Percentiles rank a stretch among this genome's conserved stretches.
Evolutionary conservation across 2,113 vertebrate species (phyloP).

Genomic region (Typhlomys cinereus): DNA sequence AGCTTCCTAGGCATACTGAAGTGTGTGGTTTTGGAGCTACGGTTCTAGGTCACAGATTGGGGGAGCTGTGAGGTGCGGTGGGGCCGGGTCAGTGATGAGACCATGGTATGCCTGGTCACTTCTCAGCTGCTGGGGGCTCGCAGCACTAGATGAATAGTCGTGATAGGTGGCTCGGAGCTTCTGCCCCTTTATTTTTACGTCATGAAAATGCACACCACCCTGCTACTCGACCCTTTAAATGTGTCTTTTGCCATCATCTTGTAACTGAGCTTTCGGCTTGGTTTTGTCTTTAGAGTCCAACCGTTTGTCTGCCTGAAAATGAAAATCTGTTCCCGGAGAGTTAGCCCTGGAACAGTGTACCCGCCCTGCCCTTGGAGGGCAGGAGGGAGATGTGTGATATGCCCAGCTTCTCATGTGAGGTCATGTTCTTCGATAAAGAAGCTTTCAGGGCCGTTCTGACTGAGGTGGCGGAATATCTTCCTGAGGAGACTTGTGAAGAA

Average conservation of each 20-base stretch:
- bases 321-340: background rate
- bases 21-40: background rate
- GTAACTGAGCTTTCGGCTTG: background rate
- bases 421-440: background rate
- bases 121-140: no score
- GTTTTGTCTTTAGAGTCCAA: slow-evolving; percentile 16
- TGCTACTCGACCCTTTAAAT: background rate
- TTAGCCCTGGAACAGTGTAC: background rate
- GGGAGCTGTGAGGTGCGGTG: background rate
- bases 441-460: background rate
- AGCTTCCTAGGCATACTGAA: background rate
- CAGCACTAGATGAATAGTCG: no score
- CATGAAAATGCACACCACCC: background rate
- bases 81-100: no score
- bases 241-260: background rate
- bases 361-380: background rate
- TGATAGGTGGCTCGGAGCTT: no score
- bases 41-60: background rate
- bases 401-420: background rate
- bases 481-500: background rate
- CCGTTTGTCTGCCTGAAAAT: background rate
- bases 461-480: background rate
- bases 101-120: no score
- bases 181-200: background rate
- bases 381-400: background rate